Conservation (phyloP, 2,888 invertebrate species). For the Linhomoeus sp. region DNA sequence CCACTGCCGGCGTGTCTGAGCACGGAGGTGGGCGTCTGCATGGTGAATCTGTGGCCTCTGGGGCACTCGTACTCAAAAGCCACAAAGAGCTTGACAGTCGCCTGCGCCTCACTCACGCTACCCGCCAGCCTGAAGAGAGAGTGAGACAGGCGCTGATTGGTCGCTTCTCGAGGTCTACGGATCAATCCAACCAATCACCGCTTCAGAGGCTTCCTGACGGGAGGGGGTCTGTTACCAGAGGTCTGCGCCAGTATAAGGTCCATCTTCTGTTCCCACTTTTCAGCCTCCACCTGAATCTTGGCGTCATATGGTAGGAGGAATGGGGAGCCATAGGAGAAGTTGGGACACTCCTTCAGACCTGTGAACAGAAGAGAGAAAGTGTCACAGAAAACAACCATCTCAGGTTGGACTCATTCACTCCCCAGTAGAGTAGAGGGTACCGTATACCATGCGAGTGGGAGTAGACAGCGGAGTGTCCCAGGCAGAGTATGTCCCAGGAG, state of each 20-base stretch:
- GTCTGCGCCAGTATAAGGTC: constrained; percentile 4
- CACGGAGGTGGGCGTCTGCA: constrained; percentile 16
- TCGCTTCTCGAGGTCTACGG: no score
- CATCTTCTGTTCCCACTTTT: constrained; percentile 11
- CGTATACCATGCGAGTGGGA: constrained; percentile 45
- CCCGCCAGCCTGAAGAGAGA: no score
- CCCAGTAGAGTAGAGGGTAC: no score
- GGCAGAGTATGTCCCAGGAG: constrained; percentile 70
- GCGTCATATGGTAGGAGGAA: constrained; percentile 86
- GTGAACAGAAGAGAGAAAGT: no score
- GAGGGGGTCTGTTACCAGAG: not conserved
- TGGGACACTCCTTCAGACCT: constrained; percentile 70
- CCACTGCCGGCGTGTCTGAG: constrained; percentile 5
- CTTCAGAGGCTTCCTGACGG: constrained; percentile 11
- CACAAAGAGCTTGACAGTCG: constrained; percentile 49
- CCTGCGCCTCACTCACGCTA: not conserved
- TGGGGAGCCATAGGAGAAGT: constrained; percentile 68
- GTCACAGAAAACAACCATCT: no score
- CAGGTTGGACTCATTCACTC: no score
- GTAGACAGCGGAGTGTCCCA: constrained; percentile 73
- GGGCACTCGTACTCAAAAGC: constrained; percentile 94
- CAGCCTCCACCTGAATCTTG: constrained; percentile 19
- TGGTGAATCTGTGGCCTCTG: constrained; percentile 87
- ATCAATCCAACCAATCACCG: not conserved
- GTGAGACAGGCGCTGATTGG: not conserved